phyloP scores from a whole-genome alignment of 2,113 vertebrate species.

The Prunella fulvescens region DNA sequence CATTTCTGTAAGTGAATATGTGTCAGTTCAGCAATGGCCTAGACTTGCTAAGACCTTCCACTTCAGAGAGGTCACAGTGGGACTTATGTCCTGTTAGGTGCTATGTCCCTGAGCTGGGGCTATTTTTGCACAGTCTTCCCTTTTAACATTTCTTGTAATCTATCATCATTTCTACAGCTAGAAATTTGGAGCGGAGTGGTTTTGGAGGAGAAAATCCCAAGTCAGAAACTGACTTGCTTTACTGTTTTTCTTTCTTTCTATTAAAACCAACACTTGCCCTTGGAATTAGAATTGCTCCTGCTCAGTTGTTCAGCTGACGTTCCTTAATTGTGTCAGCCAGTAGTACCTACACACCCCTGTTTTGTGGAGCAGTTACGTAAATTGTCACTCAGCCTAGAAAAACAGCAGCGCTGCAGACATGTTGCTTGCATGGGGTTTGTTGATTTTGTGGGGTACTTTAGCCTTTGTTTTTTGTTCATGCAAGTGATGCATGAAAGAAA shows the following conservation, averaged over 20 bases:
- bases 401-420: background rate
- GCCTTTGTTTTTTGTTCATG: background rate
- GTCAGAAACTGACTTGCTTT: background rate
- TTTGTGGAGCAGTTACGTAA: background rate
- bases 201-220: background rate
- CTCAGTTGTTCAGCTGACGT: background rate
- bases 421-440: background rate
- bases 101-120: fast-evolving
- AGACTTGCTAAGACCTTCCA: background rate
- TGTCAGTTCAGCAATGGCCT: background rate
- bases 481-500: background rate
- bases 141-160: background rate
- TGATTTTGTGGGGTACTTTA: background rate
- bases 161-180: background rate
- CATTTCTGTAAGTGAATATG: background rate
- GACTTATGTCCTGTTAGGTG: fast-evolving
- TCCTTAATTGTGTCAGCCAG: background rate
- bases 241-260: background rate
- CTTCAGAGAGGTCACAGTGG: background rate
- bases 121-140: background rate
- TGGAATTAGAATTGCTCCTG: background rate
- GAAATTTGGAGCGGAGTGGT: background rate
- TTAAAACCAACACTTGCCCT: background rate
- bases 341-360: fast-evolving
- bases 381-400: background rate